Conservation (phyloP, 1,140 invertebrate species). For the Myzus persicae region DNA sequence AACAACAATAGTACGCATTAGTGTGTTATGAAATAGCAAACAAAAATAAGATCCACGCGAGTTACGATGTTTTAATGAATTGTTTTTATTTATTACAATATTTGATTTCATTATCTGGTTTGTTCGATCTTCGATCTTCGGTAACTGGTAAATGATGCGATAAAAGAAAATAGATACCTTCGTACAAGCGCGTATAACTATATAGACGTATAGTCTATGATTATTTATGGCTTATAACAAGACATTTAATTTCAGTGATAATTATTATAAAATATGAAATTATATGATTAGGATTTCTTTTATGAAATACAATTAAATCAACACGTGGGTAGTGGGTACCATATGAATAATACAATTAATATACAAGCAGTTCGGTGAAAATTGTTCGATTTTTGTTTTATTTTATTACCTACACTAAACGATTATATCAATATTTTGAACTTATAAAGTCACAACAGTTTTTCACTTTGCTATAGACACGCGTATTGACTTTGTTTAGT, state of each 20-base stretch:
- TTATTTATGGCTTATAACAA: too few species aligned
- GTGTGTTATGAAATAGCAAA: background rate
- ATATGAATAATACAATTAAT: background rate
- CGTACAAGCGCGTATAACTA: too few species aligned
- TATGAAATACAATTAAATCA: background rate
- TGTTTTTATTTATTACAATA: background rate
- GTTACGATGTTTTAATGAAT: background rate
- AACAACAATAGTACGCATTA: conserved; percentile 2
- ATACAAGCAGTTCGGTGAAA: background rate
- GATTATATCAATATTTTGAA: too few species aligned
- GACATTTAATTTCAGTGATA: background rate
- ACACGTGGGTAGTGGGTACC: background rate
- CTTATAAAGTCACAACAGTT: too few species aligned
- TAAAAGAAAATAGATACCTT: background rate
- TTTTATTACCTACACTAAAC: too few species aligned
- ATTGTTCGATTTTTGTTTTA: background rate
- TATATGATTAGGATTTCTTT: background rate
- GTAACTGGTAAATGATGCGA: background rate
- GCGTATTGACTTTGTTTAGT: background rate
- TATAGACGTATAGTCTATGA: too few species aligned
- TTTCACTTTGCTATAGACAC: too few species aligned
- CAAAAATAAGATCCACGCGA: background rate
- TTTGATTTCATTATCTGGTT: background rate
- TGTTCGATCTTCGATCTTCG: background rate
- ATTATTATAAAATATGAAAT: too few species aligned